These are phyloP conservation scores for Drosophila arizonae DNA, from an alignment of 1,140 invertebrate genomes.

Conservation along the genomic window DNA sequence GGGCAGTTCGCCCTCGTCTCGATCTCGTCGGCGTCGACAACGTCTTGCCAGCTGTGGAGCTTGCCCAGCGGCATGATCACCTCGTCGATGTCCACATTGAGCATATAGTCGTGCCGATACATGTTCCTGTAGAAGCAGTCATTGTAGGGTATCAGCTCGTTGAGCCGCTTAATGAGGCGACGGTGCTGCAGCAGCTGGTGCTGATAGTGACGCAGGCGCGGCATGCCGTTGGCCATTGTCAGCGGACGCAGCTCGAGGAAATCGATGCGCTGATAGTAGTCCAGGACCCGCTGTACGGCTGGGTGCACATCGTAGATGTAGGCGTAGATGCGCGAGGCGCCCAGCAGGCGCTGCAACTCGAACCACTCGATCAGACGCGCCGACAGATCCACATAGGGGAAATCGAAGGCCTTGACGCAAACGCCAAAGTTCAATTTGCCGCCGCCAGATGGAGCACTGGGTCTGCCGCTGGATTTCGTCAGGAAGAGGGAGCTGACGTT, in stretches of 20 bases:
- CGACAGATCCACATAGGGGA: constrained; percentile 93
- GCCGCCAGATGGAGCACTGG: constrained; percentile 79
- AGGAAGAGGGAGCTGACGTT: no score
- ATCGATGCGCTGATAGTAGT: constrained; percentile 62
- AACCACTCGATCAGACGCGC: constrained; percentile 96
- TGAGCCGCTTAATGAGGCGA: constrained; percentile 84
- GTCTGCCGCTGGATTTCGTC: not conserved
- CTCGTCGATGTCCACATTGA: constrained; percentile 90
- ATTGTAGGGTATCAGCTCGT: constrained; percentile 93
- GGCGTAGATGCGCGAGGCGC: constrained; percentile 95
- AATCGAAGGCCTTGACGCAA: constrained; percentile 96
- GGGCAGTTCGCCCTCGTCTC: constrained; percentile 17
- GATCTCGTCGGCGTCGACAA: constrained; percentile 26
- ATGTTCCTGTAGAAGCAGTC: constrained; percentile 92
- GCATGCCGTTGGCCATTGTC: constrained; percentile 89
- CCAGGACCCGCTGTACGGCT: constrained; percentile 93
- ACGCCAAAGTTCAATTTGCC: constrained; percentile 92
- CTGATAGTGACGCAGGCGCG: constrained; percentile 87
- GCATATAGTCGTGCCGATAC: constrained; percentile 90
- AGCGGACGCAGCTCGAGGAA: constrained; percentile 87
- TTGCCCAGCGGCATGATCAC: constrained; percentile 86
- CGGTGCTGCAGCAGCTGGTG: constrained; percentile 86
- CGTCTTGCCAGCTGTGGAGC: constrained; percentile 83
- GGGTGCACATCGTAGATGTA: constrained; percentile 95
- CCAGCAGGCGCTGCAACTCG: constrained; percentile 92